These are phyloP conservation scores for Heliconius eleuchia DNA, from an alignment of 1,140 invertebrate genomes.

Conservation along the genomic window DNA sequence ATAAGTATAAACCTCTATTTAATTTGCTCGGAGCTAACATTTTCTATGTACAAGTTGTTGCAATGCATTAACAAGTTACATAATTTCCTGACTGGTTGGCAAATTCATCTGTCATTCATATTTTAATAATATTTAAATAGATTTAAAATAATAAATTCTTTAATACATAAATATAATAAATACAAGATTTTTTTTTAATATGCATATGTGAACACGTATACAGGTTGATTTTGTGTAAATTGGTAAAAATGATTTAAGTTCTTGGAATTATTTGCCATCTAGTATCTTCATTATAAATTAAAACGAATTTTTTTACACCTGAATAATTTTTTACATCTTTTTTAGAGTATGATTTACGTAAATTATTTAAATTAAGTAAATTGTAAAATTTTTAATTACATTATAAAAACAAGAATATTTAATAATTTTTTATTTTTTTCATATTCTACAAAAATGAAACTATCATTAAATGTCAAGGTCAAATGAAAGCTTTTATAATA, in stretches of 20 bases:
- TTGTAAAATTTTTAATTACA: too few relatives aligned
- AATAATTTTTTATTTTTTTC: not conserved
- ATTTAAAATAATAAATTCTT: not conserved
- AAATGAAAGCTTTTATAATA: constrained; percentile 19
- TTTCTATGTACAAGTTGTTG: constrained; percentile 1
- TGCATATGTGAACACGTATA: not conserved
- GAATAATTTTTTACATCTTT: too few relatives aligned
- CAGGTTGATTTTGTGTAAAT: not conserved
- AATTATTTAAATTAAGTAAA: too few relatives aligned
- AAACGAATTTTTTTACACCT: too few relatives aligned
- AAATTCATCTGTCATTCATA: constrained; percentile 23
- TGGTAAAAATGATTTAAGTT: not conserved
- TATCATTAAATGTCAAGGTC: constrained; percentile 53
- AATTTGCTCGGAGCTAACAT: constrained; percentile 17
- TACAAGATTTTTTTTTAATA: too few relatives aligned
- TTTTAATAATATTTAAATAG: constrained; percentile 21
- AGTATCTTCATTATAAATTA: not conserved
- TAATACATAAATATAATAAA: too few relatives aligned
- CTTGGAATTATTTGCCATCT: not conserved
- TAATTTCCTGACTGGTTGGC: constrained; percentile 31
- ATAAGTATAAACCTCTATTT: not conserved
- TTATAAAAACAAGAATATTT: not conserved
- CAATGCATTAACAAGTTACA: constrained; percentile 24
- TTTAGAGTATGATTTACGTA: too few relatives aligned
- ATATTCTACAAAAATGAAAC: constrained; percentile 25